Evolutionary conservation across 2,113 vertebrate genomes (phyloP), one percentile per base, ranked within the genome.

Genomic region (Myrmecophaga tridactyla): DNA sequence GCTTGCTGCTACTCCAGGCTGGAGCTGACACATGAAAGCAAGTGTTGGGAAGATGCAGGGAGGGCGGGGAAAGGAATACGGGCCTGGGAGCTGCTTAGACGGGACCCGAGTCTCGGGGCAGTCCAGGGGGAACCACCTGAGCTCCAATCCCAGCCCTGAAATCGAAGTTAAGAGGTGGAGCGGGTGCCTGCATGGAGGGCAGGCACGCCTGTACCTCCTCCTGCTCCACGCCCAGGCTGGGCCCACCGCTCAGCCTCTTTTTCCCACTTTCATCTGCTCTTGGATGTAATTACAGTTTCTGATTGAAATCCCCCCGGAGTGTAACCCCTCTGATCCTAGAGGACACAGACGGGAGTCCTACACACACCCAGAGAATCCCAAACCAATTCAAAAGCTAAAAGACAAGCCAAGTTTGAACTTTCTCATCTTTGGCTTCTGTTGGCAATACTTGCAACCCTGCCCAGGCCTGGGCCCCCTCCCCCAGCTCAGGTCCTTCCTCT

Each of bases 261-360:
- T 96, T 96, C 97, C 97, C 96, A 97, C 97, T 98, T 98, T 98
- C 92, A 86, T 96, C 98, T 97, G 97, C 97, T 98, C 97, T 96
- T 96, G 96, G 97, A 97, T 97, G 97, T 98, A 98, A 98, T 98
- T 98, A 98, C 92, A 97, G 97, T 98, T 98, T 98, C 96, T 98
- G 98, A 97, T 97, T 97, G 98, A 98, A 98, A 98, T 97, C 90
- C 96, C 96, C 97, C 97, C 51, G 0, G 96, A 97, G 95, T 93
- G 96, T 92, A 96, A 95, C 96, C 96, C 97, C 89, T 39, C 97
- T 96, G 97, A 97, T 97, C 98, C 97, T 90, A 97, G 92, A 95
- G 97, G 95, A 97, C 97, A 96, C 97, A 94, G 92, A 77, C 14
- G 85, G 7, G 13, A 88, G 56, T 60, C 90, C 94, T 90, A 93